A percentile compares a stretch with the other conserved stretches of the same genome.
Conservation (phyloP, 2,888 invertebrate species). For the Eristalis arbustorum region DNA sequence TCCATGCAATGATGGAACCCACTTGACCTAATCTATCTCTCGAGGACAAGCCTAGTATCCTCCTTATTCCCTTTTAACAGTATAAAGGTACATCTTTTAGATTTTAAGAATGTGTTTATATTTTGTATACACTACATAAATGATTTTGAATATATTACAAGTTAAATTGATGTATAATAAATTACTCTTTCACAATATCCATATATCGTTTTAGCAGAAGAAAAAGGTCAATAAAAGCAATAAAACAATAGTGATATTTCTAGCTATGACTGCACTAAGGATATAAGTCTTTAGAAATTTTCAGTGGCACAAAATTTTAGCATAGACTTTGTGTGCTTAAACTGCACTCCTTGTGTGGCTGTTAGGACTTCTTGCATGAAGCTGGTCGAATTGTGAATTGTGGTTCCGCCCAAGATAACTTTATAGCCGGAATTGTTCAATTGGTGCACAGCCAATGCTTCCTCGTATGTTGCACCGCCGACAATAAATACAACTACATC, state of each 20-base stretch:
- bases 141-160: constrained; percentile 34
- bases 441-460: constrained; percentile 91
- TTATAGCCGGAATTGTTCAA: constrained; percentile 87
- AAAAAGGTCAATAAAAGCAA: constrained; percentile 21
- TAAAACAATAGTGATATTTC: constrained; percentile 27
- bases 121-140: constrained; percentile 16
- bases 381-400: constrained; percentile 91
- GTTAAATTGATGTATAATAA: constrained; percentile 37
- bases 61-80: no score
- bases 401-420: constrained; percentile 94
- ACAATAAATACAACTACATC: constrained; percentile 98
- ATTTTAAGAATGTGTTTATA: not conserved
- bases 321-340: constrained; percentile 86
- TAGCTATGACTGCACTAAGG: constrained; percentile 6
- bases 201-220: constrained; percentile 9
- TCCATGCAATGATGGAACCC: no score
- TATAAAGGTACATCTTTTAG: not conserved
- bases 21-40: no score
- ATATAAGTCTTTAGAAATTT: constrained; percentile 74
- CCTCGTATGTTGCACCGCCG: constrained; percentile 98
- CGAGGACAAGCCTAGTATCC: no score
- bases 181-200: constrained; percentile 8
- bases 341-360: constrained; percentile 85
- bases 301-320: constrained; percentile 86
- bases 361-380: constrained; percentile 88